These are phyloP conservation scores for Aselliscus stoliczkanus DNA, from an alignment of 2,797 vertebrate genomes.

Conservation along the genomic window DNA sequence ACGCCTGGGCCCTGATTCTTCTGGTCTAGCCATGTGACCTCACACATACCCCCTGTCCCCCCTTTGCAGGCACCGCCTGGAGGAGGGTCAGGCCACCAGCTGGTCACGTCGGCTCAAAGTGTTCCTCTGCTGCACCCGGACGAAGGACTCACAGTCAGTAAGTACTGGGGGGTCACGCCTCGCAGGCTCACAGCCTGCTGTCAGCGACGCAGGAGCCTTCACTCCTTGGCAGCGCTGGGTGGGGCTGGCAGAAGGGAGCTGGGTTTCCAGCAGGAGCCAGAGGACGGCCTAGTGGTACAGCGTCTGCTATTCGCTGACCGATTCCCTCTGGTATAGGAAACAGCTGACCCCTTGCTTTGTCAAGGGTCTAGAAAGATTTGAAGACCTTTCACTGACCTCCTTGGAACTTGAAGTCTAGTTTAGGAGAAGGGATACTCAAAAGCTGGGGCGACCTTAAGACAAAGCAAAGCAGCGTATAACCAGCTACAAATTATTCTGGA, in stretches of 20 bases:
- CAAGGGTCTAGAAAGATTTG: not conserved
- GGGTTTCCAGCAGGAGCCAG: not conserved
- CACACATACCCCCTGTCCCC: not conserved
- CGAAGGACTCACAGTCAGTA: conserved; percentile 98
- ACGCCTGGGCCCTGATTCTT: not conserved
- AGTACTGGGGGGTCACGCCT: conserved; percentile 70
- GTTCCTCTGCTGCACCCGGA: conserved; percentile 97
- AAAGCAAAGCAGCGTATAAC: not conserved
- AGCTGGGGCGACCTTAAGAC: not conserved
- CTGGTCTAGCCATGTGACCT: not conserved
- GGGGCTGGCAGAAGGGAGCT: not conserved
- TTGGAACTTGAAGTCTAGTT: not conserved
- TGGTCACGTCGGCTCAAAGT: conserved; percentile 97
- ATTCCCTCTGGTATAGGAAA: accelerated
- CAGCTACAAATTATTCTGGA: not conserved
- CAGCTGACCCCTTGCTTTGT: not conserved
- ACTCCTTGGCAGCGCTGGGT: accelerated
- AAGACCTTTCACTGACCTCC: not conserved
- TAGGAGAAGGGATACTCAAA: not conserved
- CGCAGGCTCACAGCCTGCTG: accelerated
- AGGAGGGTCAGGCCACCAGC: conserved; percentile 98
- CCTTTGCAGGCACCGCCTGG: conserved; percentile 90
- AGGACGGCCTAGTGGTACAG: not conserved
- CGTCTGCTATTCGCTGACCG: not conserved
- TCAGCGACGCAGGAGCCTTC: accelerated